Base-by-base conservation (phyloP, 2,888 invertebrate species). In the Agrochola macilenta region DNA sequence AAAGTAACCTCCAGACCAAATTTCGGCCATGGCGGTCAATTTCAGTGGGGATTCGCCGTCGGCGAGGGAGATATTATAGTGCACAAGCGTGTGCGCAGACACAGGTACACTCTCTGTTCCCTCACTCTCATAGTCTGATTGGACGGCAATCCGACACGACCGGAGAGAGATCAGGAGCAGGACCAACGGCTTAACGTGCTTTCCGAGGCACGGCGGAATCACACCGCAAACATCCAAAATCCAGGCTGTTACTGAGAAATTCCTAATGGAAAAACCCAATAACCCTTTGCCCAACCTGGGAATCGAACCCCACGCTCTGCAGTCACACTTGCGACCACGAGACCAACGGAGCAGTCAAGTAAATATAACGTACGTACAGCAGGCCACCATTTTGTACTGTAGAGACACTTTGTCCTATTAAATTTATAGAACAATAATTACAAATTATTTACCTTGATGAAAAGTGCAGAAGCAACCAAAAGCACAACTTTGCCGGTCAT, bases 401-500 rank as follows among this genome's bases (percentile, higher is more conserved):
- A 23, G 4, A 7, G 4, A 23, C 58, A 58, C 58, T 60, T 60
- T 17, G 26, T 26, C 2, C 26, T 17, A 17, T 17, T 58, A 7
- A 30, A 60, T 7, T 14, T 14, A 17, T 35, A 52, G 3, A 69
- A 52, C 3, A 54, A 54, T 35, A 35, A 23, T 52, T 54, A n/a
- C 3, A 35, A n/a, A 52, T 1, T 7, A 57, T 35, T 35, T 57
- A 69, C 69, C 69, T 81, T 49, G 12, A 81, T 23, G 30, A 82
- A 65, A 69, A 81, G 83, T 12, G 80, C 79, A 30, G 85, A 81
- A 68, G 78, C 82, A 66, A 87, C 39, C 5, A 85, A 61, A 66
- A 86, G 5, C 8, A 77, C 39, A 8, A 69, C 5, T 77, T 81
- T 85, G 63, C 66, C 69, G 46, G 80, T 79, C 89, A 89, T 89